A percentile compares a stretch with the other conserved stretches of the same genome.
These are phyloP conservation scores for Punctoribates punctum DNA, from an alignment of 2,888 invertebrate genomes.

Conservation along the genomic window DNA sequence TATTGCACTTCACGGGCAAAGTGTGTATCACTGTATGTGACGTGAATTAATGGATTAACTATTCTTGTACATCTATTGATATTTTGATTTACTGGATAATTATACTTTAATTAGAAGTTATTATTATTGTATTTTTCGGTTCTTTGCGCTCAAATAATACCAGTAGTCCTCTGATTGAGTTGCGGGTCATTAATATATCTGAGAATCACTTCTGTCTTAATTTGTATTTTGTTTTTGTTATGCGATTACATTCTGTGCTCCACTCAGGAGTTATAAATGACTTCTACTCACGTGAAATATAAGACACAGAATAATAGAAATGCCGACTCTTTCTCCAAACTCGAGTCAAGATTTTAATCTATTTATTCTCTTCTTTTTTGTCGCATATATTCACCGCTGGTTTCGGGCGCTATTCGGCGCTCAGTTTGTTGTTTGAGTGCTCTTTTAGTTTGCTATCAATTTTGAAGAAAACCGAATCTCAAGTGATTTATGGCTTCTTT, in stretches of 20 bases:
- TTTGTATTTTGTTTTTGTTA: neutral
- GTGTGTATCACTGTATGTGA: neutral
- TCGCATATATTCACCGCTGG: neutral
- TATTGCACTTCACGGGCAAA: constrained; percentile 8
- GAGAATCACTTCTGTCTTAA: neutral
- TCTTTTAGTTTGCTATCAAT: neutral
- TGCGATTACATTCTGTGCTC: too few species aligned
- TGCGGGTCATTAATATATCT: constrained; percentile 4
- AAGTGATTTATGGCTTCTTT: constrained; percentile 14
- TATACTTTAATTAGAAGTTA: neutral
- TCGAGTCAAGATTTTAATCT: neutral
- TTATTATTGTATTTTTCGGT: neutral
- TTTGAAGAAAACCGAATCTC: neutral
- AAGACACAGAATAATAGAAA: neutral
- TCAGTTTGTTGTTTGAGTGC: neutral
- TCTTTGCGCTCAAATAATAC: neutral
- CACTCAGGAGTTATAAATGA: neutral
- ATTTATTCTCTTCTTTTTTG: neutral
- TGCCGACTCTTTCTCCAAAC: too few species aligned
- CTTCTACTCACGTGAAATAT: neutral
- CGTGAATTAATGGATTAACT: constrained; percentile 29
- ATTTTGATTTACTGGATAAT: too few species aligned
- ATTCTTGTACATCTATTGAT: constrained; percentile 14
- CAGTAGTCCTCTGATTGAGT: neutral
- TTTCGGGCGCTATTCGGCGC: neutral